A percentile compares a stretch with the other conserved stretches of the same genome.
phyloP scores from a whole-genome alignment of 64 coral and sea anemone genomes.

The Montipora foliosa region DNA sequence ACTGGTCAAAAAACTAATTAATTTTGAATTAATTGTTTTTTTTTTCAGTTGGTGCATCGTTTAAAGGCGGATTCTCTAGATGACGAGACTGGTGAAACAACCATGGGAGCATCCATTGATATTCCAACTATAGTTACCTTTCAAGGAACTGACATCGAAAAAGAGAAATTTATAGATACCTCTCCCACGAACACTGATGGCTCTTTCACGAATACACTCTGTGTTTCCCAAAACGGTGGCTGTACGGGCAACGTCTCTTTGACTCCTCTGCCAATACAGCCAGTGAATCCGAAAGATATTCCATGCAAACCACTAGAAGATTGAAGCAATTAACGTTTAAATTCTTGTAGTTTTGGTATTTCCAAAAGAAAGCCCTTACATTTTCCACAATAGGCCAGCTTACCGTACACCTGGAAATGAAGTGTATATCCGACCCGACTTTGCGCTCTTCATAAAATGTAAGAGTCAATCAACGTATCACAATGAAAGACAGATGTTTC shows the following conservation, averaged over 20 bases:
- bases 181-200: too few relatives aligned
- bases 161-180: not conserved
- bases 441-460: too few relatives aligned
- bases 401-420: too few relatives aligned
- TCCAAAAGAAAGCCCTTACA: too few relatives aligned
- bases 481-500: too few relatives aligned
- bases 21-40: too few relatives aligned
- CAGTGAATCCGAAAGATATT: not conserved
- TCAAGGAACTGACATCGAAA: not conserved
- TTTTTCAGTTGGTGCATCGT: not conserved
- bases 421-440: too few relatives aligned
- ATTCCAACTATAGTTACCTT: not conserved
- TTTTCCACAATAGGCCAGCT: too few relatives aligned
- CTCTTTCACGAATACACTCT: not conserved
- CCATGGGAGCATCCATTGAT: not conserved
- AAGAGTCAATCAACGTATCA: too few relatives aligned
- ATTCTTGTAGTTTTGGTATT: too few relatives aligned
- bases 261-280: not conserved
- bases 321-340: too few relatives aligned
- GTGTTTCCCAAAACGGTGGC: conserved; percentile 23
- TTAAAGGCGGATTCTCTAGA: not conserved
- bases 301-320: not conserved
- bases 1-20: too few relatives aligned
- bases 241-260: not conserved
- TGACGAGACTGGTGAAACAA: not conserved